These are phyloP conservation scores for Microtus richardsoni DNA, from an alignment of 2,113 vertebrate genomes.

Conservation along the genomic window DNA sequence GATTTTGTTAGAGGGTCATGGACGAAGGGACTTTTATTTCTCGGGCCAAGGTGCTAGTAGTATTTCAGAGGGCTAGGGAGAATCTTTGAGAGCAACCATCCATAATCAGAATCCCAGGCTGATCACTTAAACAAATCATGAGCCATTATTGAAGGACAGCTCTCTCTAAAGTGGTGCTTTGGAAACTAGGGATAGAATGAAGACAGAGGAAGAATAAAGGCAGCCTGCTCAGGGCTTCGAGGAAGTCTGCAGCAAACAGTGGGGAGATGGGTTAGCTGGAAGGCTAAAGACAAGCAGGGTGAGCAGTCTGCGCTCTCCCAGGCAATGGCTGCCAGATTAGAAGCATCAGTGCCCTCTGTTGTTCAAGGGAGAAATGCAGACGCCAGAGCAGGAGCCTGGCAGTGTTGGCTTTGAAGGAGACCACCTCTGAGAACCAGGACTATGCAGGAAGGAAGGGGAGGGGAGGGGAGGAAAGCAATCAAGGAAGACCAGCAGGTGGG, in stretches of 20 bases:
- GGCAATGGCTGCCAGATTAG: conserved; percentile 85
- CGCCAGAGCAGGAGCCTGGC: conserved; percentile 62
- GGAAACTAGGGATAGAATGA: background rate
- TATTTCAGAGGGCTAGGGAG: conserved; percentile 58
- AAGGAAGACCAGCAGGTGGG: too few relatives aligned
- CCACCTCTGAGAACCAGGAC: conserved; percentile 33
- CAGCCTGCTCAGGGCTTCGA: conserved; percentile 48
- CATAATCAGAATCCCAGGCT: conserved; percentile 60
- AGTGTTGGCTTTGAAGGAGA: conserved; percentile 54
- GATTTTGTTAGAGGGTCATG: conserved; percentile 26
- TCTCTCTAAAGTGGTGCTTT: conserved; percentile 9
- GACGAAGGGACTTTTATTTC: background rate
- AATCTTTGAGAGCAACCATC: conserved; percentile 65
- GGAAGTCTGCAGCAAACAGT: background rate
- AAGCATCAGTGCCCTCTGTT: conserved; percentile 93
- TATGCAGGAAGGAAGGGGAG: background rate
- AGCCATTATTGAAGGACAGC: background rate
- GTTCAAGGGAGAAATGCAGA: conserved; percentile 88
- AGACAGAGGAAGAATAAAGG: conserved; percentile 68
- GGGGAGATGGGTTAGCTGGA: conserved; percentile 72
- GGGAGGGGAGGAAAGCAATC: background rate
- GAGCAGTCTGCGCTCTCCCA: conserved; percentile 58
- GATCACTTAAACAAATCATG: background rate
- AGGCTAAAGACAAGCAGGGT: conserved; percentile 62
- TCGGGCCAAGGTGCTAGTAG: background rate